These are phyloP conservation scores for Mycetomoellerius zeteki DNA, from an alignment of 1,140 invertebrate genomes.

Conservation along the genomic window DNA sequence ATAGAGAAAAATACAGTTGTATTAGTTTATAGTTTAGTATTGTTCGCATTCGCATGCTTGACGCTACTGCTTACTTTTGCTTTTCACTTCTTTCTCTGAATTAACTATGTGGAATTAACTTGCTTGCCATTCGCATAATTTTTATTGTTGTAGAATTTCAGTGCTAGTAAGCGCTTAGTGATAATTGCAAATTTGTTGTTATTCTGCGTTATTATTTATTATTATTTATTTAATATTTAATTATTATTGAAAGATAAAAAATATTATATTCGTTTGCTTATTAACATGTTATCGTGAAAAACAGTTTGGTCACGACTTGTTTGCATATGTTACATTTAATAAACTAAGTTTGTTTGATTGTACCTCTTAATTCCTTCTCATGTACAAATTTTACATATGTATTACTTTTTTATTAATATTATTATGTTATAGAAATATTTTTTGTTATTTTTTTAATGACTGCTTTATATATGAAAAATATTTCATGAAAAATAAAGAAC, in stretches of 20 bases:
- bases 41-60: constrained; percentile 82
- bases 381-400: constrained; percentile 40
- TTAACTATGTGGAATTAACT: constrained; percentile 48
- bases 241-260: constrained; percentile 64
- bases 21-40: constrained; percentile 78
- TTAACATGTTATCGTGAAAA: constrained; percentile 61
- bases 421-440: constrained; percentile 31
- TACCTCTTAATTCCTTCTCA: constrained; percentile 30
- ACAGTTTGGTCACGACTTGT: constrained; percentile 56
- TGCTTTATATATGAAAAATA: constrained; percentile 43
- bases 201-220: constrained; percentile 63
- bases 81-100: constrained; percentile 78
- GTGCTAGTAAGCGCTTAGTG: constrained; percentile 48
- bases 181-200: constrained; percentile 60
- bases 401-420: constrained; percentile 24
- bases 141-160: constrained; percentile 44
- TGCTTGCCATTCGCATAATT: constrained; percentile 51
- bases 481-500: constrained; percentile 54
- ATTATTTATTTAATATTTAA: constrained; percentile 69
- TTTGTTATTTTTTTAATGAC: constrained; percentile 51
- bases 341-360: constrained; percentile 60
- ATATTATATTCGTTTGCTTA: constrained; percentile 68
- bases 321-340: constrained; percentile 65
- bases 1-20: constrained; percentile 79
- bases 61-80: constrained; percentile 79